Evolutionary conservation across 2,113 vertebrate species (phyloP).

Genomic region (Catharus minimus): DNA sequence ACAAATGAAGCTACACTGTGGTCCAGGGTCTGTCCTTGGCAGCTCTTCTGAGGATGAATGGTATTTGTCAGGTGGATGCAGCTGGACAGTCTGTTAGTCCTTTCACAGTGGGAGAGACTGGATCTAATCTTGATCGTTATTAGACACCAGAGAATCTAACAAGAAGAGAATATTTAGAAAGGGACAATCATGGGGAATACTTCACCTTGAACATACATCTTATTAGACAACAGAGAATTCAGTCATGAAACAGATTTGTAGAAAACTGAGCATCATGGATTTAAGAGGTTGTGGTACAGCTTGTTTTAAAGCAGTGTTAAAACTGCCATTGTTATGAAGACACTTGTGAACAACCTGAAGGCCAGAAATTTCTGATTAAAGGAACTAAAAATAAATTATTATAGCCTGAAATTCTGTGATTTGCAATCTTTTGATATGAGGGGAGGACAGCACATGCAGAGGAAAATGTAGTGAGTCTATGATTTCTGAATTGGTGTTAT

Average conservation of each 20-base stretch:
- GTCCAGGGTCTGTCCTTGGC: not conserved
- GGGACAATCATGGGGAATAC: not conserved
- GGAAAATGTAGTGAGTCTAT: not conserved
- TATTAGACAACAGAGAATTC: not conserved
- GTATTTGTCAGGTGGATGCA: not conserved
- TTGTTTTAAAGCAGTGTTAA: not conserved
- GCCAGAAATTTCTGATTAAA: not conserved
- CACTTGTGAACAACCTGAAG: not conserved
- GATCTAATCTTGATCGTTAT: not conserved
- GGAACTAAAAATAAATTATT: not conserved
- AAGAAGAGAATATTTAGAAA: not conserved
- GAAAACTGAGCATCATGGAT: not conserved
- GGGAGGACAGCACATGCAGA: rapidly evolving
- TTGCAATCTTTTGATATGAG: not conserved
- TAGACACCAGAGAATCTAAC: not conserved
- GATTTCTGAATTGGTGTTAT: not conserved
- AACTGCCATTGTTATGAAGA: not conserved
- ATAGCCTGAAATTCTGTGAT: not conserved
- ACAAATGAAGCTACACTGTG: not conserved
- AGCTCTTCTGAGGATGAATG: not conserved
- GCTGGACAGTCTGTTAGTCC: not conserved
- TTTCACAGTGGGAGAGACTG: not conserved
- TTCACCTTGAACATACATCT: not conserved
- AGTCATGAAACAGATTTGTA: not conserved
- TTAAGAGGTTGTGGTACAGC: not conserved